Conservation (phyloP, 2,888 invertebrate genomes). For the Leuctra nigra region DNA sequence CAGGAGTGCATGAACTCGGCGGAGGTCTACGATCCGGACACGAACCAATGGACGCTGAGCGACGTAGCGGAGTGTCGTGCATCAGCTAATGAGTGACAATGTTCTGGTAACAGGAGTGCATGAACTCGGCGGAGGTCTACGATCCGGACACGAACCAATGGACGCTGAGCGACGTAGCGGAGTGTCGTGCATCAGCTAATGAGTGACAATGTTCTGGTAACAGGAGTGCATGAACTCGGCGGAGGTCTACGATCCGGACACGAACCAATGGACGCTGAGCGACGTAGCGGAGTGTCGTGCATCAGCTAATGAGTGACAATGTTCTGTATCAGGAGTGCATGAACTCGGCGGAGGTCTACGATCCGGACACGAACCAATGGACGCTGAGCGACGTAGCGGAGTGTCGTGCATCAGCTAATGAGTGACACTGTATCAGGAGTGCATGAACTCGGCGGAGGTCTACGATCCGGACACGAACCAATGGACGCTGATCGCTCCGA, state of each 20-base stretch:
- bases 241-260: slow-evolving; percentile 70
- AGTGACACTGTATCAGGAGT: slow-evolving; percentile 54
- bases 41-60: slow-evolving; percentile 74
- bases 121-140: slow-evolving; percentile 77
- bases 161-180: slow-evolving; percentile 79
- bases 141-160: slow-evolving; percentile 74
- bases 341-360: slow-evolving; percentile 76
- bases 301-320: too few relatives aligned
- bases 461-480: slow-evolving; percentile 73
- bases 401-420: slow-evolving; percentile 83
- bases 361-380: slow-evolving; percentile 75
- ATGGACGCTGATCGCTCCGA: slow-evolving; percentile 75
- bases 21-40: slow-evolving; percentile 70
- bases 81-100: too few relatives aligned
- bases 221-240: slow-evolving; percentile 81
- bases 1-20: slow-evolving; percentile 81
- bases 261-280: slow-evolving; percentile 74
- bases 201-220: too few relatives aligned
- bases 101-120: slow-evolving; percentile 78
- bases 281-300: slow-evolving; percentile 87
- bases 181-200: slow-evolving; percentile 83
- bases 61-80: slow-evolving; percentile 87
- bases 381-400: slow-evolving; percentile 75
- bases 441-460: slow-evolving; percentile 76
- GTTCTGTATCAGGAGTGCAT: slow-evolving; percentile 85